These are phyloP conservation scores for Zenarchopterus dispar DNA, from an alignment of 2,797 vertebrate species.

Conservation along the genomic window DNA sequence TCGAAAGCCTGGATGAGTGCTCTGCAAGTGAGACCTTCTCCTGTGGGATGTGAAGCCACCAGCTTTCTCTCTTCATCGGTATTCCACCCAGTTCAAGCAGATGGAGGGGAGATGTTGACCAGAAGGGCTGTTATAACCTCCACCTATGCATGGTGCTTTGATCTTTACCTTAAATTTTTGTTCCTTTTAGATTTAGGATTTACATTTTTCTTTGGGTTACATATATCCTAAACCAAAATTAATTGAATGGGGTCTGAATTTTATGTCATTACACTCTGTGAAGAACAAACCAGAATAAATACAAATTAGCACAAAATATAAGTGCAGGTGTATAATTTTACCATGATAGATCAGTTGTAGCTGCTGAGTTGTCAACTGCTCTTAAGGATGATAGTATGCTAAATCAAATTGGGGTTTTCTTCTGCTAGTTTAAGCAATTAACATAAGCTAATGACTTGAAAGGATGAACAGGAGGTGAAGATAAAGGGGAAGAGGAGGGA, in stretches of 20 bases:
- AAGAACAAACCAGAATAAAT: neutral
- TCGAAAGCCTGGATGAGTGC: slow-evolving; percentile 41
- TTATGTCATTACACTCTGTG: neutral
- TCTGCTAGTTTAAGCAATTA: slow-evolving; percentile 70
- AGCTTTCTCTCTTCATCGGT: slow-evolving; percentile 25
- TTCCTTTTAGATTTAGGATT: too few relatives aligned
- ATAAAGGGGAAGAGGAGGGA: slow-evolving; percentile 50
- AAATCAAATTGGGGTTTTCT: slow-evolving; percentile 70
- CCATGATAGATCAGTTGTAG: slow-evolving; percentile 50
- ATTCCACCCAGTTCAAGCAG: slow-evolving; percentile 23
- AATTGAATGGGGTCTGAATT: too few relatives aligned
- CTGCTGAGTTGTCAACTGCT: slow-evolving; percentile 65
- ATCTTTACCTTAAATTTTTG: slow-evolving; percentile 26
- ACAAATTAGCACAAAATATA: neutral
- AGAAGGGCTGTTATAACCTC: slow-evolving; percentile 4
- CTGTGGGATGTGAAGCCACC: slow-evolving; percentile 25
- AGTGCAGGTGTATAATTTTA: slow-evolving; percentile 33
- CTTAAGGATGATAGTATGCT: slow-evolving; percentile 44
- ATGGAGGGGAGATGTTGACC: slow-evolving; percentile 26
- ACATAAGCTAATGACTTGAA: slow-evolving; percentile 78
- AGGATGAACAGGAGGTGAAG: slow-evolving; percentile 76
- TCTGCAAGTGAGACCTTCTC: slow-evolving; percentile 36
- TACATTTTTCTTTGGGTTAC: neutral
- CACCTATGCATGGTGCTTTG: slow-evolving; percentile 6
- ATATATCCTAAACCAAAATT: neutral